Conservation (phyloP, 2,113 vertebrate genomes). For the Egretta garzetta region DNA sequence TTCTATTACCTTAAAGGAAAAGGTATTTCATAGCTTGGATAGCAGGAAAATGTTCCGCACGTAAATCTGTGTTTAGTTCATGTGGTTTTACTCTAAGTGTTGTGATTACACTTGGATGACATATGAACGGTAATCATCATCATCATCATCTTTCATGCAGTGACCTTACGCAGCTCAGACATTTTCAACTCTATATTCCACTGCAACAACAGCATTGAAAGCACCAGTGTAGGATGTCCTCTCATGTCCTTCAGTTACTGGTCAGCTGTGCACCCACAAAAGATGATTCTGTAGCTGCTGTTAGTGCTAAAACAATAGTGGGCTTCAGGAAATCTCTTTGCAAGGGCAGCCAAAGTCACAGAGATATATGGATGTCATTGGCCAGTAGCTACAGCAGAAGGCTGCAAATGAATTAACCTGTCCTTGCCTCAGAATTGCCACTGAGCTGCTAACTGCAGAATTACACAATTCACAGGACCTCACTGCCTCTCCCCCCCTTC, state of each 20-base stretch:
- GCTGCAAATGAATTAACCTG: not conserved
- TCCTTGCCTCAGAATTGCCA: not conserved
- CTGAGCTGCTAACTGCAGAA: not conserved
- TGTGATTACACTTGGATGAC: not conserved
- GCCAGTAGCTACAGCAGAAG: not conserved
- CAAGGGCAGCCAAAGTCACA: not conserved
- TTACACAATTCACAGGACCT: not conserved
- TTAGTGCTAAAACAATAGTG: not conserved
- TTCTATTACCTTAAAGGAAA: not conserved
- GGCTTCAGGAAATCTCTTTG: not conserved
- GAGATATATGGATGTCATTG: not conserved
- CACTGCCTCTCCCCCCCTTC: too few species aligned
- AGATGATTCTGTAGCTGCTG: not conserved
- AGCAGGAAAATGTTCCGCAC: not conserved
- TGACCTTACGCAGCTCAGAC: not conserved
- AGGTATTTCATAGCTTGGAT: not conserved
- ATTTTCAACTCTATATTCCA: not conserved
- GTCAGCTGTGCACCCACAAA: not conserved
- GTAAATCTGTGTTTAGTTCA: not conserved
- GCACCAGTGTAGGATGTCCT: rapidly evolving
- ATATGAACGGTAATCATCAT: not conserved
- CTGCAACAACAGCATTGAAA: not conserved
- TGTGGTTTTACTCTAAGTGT: not conserved
- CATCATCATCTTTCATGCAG: not conserved
- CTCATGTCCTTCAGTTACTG: not conserved